Base-by-base conservation (phyloP, 2,888 invertebrate genomes). In the Caenorhabditis sp. region DNA sequence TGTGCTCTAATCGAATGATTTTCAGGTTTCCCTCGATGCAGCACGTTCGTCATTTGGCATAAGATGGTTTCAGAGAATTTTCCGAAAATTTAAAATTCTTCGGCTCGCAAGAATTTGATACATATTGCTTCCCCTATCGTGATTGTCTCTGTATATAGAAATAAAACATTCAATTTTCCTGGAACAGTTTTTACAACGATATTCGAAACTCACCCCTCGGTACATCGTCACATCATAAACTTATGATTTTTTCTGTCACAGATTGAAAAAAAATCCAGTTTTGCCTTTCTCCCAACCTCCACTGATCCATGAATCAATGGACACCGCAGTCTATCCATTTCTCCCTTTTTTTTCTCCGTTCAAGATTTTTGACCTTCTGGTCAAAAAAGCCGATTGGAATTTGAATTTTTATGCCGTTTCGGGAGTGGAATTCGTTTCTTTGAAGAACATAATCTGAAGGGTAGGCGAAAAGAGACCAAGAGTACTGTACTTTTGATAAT, bases 351-450 rank as follows among this genome's bases (percentile, higher is more conserved):
- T 28, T 63, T 28, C 24, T 26, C 26, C 76, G 76, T 76, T 76
- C 76, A 56, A 68, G 68, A 76, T 77, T 77, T 54, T 63, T 77
- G 77, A 63, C 70, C 77, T 77, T 77, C 28, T 77, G 77, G 77
- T 70, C 77, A 61, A 38, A 66, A 31, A 56, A 75, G 54, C 54
- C 44, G 56, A 38, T 61, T 10, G 56, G 56, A 74, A 77, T 77
- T 77, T 77, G 69, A 77, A 69, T 68, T 77, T 69, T 41, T 54
- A 19, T 58, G 44, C 63, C 44, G 28, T 38, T 54, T 54, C 22
- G 19, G 41, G 54, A 24, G 19, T 24, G 19, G n/a, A n/a, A 19
- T 41, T 64, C 38, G 24, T 26, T 54, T 74, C 74, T 74, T 74
- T 64, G 54, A 74, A 74, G 64, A 63, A 49, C 41, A 59, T 68